A percentile compares a stretch with the other conserved stretches of the same genome.
Conservation (phyloP, 2,113 vertebrate species). For the Dasypus novemcinctus region DNA sequence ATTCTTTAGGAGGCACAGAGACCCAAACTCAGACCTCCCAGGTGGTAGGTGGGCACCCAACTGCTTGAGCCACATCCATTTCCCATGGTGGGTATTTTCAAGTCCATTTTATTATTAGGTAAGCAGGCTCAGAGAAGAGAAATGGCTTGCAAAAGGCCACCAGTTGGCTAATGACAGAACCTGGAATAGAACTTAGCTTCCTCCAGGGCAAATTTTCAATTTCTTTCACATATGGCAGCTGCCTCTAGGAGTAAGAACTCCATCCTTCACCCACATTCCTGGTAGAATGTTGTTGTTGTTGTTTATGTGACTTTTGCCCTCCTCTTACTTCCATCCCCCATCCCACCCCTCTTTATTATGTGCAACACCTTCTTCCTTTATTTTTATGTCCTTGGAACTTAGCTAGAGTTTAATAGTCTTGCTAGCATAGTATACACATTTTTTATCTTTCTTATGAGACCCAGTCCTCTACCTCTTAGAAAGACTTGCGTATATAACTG, state of each 20-base stretch:
- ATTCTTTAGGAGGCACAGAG: too few relatives aligned
- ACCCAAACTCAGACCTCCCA: too few relatives aligned
- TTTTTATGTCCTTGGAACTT: neutral
- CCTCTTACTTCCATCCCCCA: neutral
- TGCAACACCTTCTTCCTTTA: neutral
- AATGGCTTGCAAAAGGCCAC: neutral
- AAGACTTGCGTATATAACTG: neutral
- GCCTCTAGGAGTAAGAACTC: neutral
- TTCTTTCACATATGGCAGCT: neutral
- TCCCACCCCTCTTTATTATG: fast-evolving
- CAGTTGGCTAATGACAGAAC: neutral
- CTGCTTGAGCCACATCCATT: too few relatives aligned
- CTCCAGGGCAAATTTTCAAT: neutral
- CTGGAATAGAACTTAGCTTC: neutral
- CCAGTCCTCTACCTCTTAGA: neutral
- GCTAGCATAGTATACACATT: neutral
- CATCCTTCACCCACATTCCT: neutral
- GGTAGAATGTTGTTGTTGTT: neutral
- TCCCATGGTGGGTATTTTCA: too few relatives aligned
- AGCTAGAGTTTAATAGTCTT: neutral
- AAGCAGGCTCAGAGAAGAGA: neutral
- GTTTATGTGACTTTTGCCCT: neutral
- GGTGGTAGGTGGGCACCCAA: too few relatives aligned
- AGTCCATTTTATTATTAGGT: neutral
- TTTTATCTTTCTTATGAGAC: neutral